Base-by-base conservation (phyloP, 2,113 vertebrate genomes). In the Plestiodon gilberti region DNA sequence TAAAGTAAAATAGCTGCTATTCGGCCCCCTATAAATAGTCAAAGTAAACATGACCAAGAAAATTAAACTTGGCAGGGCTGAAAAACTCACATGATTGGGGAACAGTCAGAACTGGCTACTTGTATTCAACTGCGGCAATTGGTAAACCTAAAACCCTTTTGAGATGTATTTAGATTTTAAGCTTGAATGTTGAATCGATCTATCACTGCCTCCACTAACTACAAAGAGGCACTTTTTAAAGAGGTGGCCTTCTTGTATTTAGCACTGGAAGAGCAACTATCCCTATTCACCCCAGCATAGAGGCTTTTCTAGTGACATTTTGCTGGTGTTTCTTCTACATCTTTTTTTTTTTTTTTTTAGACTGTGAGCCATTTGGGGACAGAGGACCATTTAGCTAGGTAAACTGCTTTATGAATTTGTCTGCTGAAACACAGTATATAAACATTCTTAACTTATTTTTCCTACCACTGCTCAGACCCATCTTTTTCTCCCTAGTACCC, bases 41-140 rank as follows among this genome's bases (percentile, higher is more conserved):
- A 94, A 95, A 91, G 78, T 93, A 95, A 95, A 83, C 91, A 91
- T 28, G 88, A 86, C 55, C 57, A 91, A 85, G 38, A 92, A 90
- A 43, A 69, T 76, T 87, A 77, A 86, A 87, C 74, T 3, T 89
- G 73, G 73, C 43, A 91, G 30, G 57, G 82, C 2, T 73, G 43
- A 23, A 84, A 90, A 90, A 75, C 18, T 90, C 77, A 87, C 2
- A 9, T 71, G 78, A 87, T 86, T 65, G 35, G 17, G 83, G 40
- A 80, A 70, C 15, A 11, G 5, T 78, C 78, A 79, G 78, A 61
- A 86, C 2, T n/a, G 83, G 48, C 3, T 87, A 74, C 3, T 10
- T 74, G 5, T 18, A 28, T 17, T 86, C 48, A 52, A 35, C 18
- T 85, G 75, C 15, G 40, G 55, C 55, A 86, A 62, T 62, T 33